Evolutionary conservation across 1,140 invertebrate species (phyloP), one percentile per base, ranked within the genome.

Genomic region (Aethina tumida): DNA sequence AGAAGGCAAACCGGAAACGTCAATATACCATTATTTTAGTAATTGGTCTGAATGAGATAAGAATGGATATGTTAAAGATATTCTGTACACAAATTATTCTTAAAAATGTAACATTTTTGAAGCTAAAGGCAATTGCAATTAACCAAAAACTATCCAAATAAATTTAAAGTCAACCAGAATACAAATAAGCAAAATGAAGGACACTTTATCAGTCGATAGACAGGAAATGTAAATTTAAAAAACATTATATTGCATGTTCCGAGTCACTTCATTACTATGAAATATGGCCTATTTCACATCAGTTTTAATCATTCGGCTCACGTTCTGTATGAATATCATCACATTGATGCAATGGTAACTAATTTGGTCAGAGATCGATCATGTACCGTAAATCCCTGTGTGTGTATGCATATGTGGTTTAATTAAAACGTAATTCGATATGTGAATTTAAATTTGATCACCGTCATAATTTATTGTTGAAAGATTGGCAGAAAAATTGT

Each of bases 371-470:
- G 21, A 41, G 31, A 48, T 48, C 46, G 38, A 48, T 45, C 29
- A 36, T 39, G 17, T 35, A 36, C 14, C 13, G 30, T 24, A 30
- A 39, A 39, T 22, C 21, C 15, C 13, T n/a, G 33, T 46, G 14
- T 32, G 22, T 13, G 28, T 37, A 25, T 35, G 31, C 33, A 47
- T 26, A 34, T 27, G 19, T 30, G 31, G 25, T 42, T 38, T 47
- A 47, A 47, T 47, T 47, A 43, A 47, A 47, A 47, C 37, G 44
- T 38, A 38, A 47, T 47, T 47, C 39, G 39, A 47, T 42, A 43
- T 29, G 18, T 30, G 44, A 47, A 47, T 47, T 42, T 43, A 38
- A 47, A 47, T 41, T 22, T 34, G 28, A 35, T 31, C 38, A 27
- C 25, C 15, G 26, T 38, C 35, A 38, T 39, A 33, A 43, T 39